These are phyloP conservation scores for Cyanocitta stelleri DNA, from an alignment of 2,113 vertebrate species.

Conservation along the genomic window DNA sequence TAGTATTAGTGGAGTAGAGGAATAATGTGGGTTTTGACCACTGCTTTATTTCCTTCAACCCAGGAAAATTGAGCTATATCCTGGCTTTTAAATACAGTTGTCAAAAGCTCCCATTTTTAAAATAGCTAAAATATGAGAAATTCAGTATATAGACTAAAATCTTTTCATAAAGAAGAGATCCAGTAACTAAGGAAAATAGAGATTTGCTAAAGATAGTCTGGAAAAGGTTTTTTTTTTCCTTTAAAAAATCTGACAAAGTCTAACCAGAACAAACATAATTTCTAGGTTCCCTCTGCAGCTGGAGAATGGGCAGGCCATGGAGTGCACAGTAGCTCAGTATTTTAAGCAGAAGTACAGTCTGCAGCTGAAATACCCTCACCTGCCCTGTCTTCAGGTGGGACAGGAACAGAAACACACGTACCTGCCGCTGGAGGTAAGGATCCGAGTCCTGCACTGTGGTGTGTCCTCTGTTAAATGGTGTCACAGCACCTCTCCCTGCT, in stretches of 20 bases:
- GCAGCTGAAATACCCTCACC: conserved; percentile 95
- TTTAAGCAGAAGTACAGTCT: conserved; percentile 99
- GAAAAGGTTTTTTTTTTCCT: background rate
- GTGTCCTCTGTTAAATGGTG: fast-evolving
- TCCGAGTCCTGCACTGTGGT: fast-evolving
- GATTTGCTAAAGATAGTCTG: background rate
- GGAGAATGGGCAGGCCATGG: conserved; percentile 98
- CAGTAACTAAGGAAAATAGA: background rate
- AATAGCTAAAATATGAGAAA: background rate
- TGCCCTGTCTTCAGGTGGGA: conserved; percentile 96
- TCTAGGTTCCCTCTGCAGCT: conserved; percentile 94
- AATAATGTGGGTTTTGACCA: background rate
- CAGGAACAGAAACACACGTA: conserved; percentile 99
- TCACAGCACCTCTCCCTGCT: background rate
- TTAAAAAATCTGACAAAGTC: background rate
- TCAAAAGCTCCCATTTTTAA: background rate
- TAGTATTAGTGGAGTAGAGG: background rate
- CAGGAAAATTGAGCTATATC: background rate
- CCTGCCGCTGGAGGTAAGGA: conserved; percentile 90
- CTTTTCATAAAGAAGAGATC: background rate
- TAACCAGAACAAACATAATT: conserved; percentile 43
- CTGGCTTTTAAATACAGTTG: background rate
- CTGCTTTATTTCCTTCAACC: background rate
- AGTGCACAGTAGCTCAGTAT: conserved; percentile 98
- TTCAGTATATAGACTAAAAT: background rate